A percentile compares a stretch with the other conserved stretches of the same genome.
Evolutionary conservation across 2,113 vertebrate species (phyloP).

Genomic region (Blennius ocellaris): DNA sequence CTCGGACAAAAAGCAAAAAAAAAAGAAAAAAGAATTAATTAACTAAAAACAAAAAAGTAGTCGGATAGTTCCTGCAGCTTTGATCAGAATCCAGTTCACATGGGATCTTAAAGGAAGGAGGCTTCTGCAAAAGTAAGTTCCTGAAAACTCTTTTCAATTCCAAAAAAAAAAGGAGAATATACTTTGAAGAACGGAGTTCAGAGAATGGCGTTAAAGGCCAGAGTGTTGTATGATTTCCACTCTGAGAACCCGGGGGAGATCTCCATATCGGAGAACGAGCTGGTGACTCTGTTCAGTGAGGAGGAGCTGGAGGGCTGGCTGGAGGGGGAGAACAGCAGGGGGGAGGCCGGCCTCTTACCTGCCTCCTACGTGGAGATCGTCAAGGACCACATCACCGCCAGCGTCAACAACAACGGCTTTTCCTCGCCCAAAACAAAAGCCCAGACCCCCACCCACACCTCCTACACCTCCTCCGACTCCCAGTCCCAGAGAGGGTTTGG

Average conservation of each 20-base stretch:
- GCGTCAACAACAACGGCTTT: constrained; percentile 71
- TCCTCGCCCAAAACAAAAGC: constrained; percentile 57
- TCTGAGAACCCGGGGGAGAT: constrained; percentile 96
- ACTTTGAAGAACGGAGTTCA: not conserved
- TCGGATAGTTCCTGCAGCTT: constrained; percentile 2
- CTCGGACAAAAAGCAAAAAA: not conserved
- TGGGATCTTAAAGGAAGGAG: not conserved
- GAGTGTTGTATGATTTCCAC: constrained; percentile 92
- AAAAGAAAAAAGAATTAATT: no score
- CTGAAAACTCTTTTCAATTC: constrained; percentile 1
- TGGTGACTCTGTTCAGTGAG: constrained; percentile 91
- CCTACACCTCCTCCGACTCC: constrained; percentile 63
- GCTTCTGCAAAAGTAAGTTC: not conserved
- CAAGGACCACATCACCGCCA: constrained; percentile 71
- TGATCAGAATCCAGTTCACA: not conserved
- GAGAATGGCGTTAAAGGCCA: constrained; percentile 90
- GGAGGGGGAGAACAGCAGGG: constrained; percentile 92
- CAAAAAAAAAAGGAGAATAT: not conserved
- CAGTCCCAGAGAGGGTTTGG: constrained; percentile 60
- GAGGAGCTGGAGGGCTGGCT: constrained; percentile 95
- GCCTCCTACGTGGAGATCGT: constrained; percentile 95
- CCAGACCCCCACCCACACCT: constrained; percentile 67
- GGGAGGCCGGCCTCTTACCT: constrained; percentile 93
- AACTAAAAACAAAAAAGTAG: not conserved
- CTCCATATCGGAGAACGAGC: constrained; percentile 90